phyloP scores from a whole-genome alignment of 2,113 vertebrate genomes.

The Syngnathoides biaculeatus region DNA sequence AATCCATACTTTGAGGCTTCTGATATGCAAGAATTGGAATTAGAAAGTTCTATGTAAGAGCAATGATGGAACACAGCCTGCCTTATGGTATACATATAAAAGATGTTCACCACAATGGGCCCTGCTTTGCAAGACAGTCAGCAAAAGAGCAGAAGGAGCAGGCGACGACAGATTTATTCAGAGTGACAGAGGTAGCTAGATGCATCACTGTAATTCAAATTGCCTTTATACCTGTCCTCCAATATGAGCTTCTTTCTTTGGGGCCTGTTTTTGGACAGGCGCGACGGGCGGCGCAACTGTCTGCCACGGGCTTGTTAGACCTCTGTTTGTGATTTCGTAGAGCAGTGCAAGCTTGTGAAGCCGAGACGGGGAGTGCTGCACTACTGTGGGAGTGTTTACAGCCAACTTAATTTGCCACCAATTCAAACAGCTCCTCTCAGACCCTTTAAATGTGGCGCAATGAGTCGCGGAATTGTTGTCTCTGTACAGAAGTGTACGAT shows the following conservation, averaged over 20 bases:
- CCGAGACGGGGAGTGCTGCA: too few relatives aligned
- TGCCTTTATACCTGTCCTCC: conserved; percentile 60
- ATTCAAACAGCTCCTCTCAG: too few relatives aligned
- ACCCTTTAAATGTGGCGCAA: too few relatives aligned
- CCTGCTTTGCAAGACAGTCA: conserved; percentile 63
- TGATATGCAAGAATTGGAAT: conserved; percentile 43
- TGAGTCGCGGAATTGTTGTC: too few relatives aligned
- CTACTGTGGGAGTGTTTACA: too few relatives aligned
- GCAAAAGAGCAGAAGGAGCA: conserved; percentile 54
- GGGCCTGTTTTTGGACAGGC: not conserved
- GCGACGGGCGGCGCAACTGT: too few relatives aligned
- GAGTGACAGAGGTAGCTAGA: conserved; percentile 56
- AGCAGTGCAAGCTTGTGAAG: too few relatives aligned
- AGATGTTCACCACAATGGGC: conserved; percentile 70
- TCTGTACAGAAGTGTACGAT: too few relatives aligned
- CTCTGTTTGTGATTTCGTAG: too few relatives aligned
- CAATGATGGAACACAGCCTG: conserved; percentile 56
- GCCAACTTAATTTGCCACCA: too few relatives aligned
- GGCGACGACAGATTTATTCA: conserved; percentile 51
- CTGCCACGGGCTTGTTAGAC: too few relatives aligned
- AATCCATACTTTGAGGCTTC: conserved; percentile 20
- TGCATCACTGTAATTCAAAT: conserved; percentile 66
- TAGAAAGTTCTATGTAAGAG: conserved; percentile 40
- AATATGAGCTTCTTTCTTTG: not conserved
- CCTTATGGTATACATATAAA: conserved; percentile 66